Evolutionary conservation across 2,888 invertebrate genomes (phyloP), one percentile per base, ranked within the genome.

Genomic region (Lymantria monacha): DNA sequence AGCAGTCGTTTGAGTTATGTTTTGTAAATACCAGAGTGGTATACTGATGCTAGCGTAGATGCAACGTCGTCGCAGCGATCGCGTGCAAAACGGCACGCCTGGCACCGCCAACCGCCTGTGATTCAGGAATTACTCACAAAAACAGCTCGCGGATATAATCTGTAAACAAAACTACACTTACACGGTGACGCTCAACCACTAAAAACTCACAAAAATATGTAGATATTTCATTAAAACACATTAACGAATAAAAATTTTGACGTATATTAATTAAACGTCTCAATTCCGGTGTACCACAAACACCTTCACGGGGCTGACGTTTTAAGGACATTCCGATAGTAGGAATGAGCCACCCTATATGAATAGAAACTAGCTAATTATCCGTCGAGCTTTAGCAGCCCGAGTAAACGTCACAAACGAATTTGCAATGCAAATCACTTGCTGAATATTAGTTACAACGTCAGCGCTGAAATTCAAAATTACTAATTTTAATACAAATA

Each of bases 311-410:
- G 74, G 74, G 75, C 65, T 80, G 76, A 75, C 70, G 70, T 78
- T 75, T 79, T 79, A 73, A 81, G 79, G 80, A 81, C 83, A 78
- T 81, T 79, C 79, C 81, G 62, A 72, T 69, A 75, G 72, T 68
- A 72, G 65, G 69, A 70, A 66, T 71, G 61, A 69, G 65, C 73
- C 75, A 76, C 81, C 81, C 83, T 73, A 66, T 72, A 72, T 81
- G 89, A 88, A 90, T 91, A 88, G 86, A 84, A 90, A 91, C 83
- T 87, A 83, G 88, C 88, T 90, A 90, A 90, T 91, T 91, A 91
- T 85, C 81, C 82, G 76, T 57, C 84, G 82, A 88, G 89, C 91
- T 90, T 91, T 84, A 83, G 76, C 79, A 71, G 76, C 76, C 76
- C 76, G 76, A 72, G 79, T 79, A 75, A 84, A 85, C 85, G 88